Evolutionary conservation across 2,113 vertebrate species (phyloP).

Genomic region (Chionodraco myersi): DNA sequence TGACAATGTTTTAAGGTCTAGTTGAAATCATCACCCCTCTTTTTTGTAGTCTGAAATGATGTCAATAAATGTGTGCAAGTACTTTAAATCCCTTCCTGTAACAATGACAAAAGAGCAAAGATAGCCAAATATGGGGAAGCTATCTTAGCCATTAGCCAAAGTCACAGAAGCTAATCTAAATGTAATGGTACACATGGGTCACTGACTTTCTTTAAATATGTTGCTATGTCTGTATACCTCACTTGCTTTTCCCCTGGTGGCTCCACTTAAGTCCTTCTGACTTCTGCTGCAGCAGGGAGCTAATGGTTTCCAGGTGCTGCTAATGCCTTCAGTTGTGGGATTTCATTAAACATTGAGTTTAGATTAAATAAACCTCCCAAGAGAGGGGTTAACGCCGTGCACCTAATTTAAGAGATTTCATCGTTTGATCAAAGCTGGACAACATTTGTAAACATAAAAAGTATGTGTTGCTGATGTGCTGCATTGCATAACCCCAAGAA

Average conservation of each 20-base stretch:
- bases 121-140: neutral
- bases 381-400: neutral
- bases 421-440: neutral
- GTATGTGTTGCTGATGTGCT: neutral
- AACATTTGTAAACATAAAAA: constrained; percentile 5
- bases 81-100: neutral
- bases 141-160: neutral
- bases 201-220: constrained; percentile 6
- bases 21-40: neutral
- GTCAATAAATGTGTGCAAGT: neutral
- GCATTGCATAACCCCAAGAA: neutral
- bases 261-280: constrained; percentile 13
- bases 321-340: constrained; percentile 22
- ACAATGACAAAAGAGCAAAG: neutral
- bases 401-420: constrained; percentile 11
- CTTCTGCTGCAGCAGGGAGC: constrained; percentile 30
- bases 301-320: constrained; percentile 53
- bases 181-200: constrained; percentile 19
- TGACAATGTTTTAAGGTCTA: neutral
- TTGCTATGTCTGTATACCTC: neutral
- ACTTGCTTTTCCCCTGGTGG: neutral
- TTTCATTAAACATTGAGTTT: constrained; percentile 12
- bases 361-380: neutral
- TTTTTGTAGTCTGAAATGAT: neutral
- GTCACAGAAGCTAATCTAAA: neutral